phyloP scores from a whole-genome alignment of 2,888 invertebrate genomes.

The Eurytoma adleriae region DNA sequence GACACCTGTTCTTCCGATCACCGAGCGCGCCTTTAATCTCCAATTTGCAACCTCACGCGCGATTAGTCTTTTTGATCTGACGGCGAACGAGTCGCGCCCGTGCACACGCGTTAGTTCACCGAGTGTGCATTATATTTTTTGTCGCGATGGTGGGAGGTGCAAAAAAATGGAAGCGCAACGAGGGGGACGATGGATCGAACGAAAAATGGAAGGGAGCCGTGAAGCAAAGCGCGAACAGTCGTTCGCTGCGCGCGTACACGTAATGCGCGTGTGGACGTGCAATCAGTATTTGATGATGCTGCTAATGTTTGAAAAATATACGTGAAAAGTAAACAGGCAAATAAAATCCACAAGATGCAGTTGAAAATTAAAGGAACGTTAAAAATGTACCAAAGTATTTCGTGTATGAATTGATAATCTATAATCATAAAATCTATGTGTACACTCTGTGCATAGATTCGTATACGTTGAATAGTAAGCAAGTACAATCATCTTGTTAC shows the following conservation, averaged over 20 bases:
- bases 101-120: neutral
- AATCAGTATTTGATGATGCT: too few species aligned
- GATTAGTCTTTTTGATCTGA: conserved; percentile 60
- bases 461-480: neutral
- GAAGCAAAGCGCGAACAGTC: neutral
- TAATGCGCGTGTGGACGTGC: too few species aligned
- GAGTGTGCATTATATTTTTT: neutral
- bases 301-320: too few species aligned
- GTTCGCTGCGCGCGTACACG: too few species aligned
- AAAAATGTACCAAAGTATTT: neutral
- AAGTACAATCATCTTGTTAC: conserved; percentile 42
- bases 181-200: neutral
- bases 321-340: too few species aligned
- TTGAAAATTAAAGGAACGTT: too few species aligned
- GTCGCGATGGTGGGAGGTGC: neutral
- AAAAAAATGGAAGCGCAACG: conserved; percentile 5
- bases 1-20: conserved; percentile 36
- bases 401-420: too few species aligned
- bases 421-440: too few species aligned
- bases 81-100: neutral
- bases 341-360: too few species aligned
- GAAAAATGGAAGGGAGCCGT: neutral
- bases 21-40: conserved; percentile 37
- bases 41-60: conserved; percentile 50
- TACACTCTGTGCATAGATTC: too few species aligned